Conservation (phyloP, 2,797 vertebrate species). For the Pangasius mekongensis region DNA sequence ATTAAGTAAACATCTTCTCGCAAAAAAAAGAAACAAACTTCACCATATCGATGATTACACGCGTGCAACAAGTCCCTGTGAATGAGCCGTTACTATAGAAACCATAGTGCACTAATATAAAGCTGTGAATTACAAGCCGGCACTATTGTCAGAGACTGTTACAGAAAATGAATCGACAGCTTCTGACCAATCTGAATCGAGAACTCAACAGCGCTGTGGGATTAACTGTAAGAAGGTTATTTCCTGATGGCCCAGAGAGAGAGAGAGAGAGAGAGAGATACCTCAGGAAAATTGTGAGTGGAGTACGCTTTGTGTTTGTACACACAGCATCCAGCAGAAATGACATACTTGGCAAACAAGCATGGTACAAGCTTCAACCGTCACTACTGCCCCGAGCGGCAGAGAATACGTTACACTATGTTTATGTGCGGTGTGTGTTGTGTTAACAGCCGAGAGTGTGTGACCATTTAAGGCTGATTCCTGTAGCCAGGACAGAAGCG, state of each 20-base stretch:
- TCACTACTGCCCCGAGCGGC: neutral
- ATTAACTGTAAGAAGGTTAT: neutral
- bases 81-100: neutral
- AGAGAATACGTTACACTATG: constrained; percentile 31
- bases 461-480: constrained; percentile 60
- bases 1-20: neutral
- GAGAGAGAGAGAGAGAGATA: neutral
- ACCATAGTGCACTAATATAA: neutral
- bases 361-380: neutral
- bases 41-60: neutral
- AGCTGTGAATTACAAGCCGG: neutral
- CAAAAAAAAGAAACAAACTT: neutral
- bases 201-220: neutral
- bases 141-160: neutral
- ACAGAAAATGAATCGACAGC: neutral
- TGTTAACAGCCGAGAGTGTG: constrained; percentile 49
- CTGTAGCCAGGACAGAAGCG: constrained; percentile 11
- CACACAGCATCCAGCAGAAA: constrained; percentile 25
- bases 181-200: neutral
- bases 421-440: constrained; percentile 32
- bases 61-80: too few species aligned
- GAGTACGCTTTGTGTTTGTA: constrained; percentile 10
- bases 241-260: neutral
- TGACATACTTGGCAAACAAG: constrained; percentile 25
- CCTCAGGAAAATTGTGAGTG: neutral